Evolutionary conservation across 2,113 vertebrate genomes (phyloP), one percentile per base, ranked within the genome.

Genomic region (Zosterops japonicus): DNA sequence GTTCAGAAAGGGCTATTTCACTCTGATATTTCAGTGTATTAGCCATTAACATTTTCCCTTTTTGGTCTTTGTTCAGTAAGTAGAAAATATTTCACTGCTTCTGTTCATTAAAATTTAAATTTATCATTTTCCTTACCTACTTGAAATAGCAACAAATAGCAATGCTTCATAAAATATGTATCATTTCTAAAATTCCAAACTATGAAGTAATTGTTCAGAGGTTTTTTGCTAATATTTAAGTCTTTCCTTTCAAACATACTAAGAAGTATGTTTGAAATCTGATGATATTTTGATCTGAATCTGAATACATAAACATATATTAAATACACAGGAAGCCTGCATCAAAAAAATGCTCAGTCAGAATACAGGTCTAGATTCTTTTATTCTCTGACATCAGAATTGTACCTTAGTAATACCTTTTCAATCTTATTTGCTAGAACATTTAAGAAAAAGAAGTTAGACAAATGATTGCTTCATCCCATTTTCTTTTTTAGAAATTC

Each of bases 91-190:
- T 91, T 19, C 33, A 61, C 42, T 83, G 50, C 8, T 88, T 59
- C 36, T 39, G 55, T 92, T 83, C 21, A 85, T 41, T 93, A 64
- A 91, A 89, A 94, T 70, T 83, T 88, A 78, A 95, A 96, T 90
- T 39, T 77, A 84, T 11, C 9, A 33, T 92, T 92, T 96, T 87
- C 5, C 19, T 91, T 86, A 42, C 36, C n/a, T 59, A 33, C 24
- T 47, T 84, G 41, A 96, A 96, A 93, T 60, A 93, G 6, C 9
- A 49, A 60, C 8, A 86, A 49, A 77, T 8, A 42, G 5, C 19
- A 95, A 10, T 76, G 11, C 7, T 67, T 93, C 42, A 80, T 47
- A 92, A 96, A 56, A 71, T 55, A 81, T 5, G 6, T 70, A 95
- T 91, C 6, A 57, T 60, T 91, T 24, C 16, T 76, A 50, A 79